These are phyloP conservation scores for Aplocera efformata DNA, from an alignment of 2,888 invertebrate genomes.

Conservation along the genomic window DNA sequence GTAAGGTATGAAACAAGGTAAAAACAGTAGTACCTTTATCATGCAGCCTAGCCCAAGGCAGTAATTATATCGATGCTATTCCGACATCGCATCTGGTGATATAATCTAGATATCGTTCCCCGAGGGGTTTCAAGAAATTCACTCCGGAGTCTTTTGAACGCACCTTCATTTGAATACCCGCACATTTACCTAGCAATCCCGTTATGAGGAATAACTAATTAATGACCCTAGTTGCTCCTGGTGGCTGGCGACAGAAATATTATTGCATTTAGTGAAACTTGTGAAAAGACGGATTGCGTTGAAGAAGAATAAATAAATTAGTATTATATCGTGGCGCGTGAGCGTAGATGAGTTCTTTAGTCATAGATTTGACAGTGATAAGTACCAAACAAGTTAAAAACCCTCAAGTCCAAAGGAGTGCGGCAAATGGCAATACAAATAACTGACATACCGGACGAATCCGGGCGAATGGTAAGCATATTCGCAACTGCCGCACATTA, in stretches of 20 bases:
- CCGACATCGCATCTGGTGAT: constrained; percentile 13
- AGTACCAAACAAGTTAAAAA: too few relatives aligned
- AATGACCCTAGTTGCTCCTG: background rate
- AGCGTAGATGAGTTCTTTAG: too few relatives aligned
- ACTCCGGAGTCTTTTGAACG: constrained; percentile 2
- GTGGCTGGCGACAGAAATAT: background rate
- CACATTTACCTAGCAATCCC: background rate
- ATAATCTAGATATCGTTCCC: constrained; percentile 10
- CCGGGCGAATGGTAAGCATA: too few relatives aligned
- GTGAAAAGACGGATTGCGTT: too few relatives aligned
- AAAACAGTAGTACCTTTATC: constrained; percentile 23
- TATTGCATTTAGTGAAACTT: too few relatives aligned
- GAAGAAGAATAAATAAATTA: too few relatives aligned
- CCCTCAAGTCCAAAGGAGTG: too few relatives aligned
- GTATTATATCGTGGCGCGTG: too few relatives aligned
- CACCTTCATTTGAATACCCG: constrained; percentile 10
- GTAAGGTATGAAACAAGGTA: too few relatives aligned
- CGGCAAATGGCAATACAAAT: too few relatives aligned
- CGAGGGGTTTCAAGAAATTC: constrained; percentile 22
- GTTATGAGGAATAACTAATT: background rate
- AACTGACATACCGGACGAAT: too few relatives aligned
- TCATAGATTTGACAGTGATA: too few relatives aligned
- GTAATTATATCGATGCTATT: constrained; percentile 24
- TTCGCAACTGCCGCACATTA: background rate
- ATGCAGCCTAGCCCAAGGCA: constrained; percentile 31